phyloP scores from a whole-genome alignment of 2,113 vertebrate species.

The Gymnorhina tibicen region DNA sequence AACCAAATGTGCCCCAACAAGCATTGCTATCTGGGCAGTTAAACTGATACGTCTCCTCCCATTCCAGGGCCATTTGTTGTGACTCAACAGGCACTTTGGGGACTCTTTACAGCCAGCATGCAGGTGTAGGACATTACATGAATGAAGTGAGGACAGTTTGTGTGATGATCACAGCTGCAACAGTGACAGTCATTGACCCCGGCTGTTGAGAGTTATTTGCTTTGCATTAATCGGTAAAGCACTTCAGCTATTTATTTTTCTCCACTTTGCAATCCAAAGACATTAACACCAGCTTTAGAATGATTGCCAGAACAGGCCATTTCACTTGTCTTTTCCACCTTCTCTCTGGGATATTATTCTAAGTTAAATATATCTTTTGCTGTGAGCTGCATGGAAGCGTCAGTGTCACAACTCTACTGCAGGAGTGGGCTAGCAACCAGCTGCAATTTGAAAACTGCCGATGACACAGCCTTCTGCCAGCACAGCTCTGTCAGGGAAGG shows the following conservation, averaged over 20 bases:
- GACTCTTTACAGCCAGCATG: neutral
- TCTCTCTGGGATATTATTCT: neutral
- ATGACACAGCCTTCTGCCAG: neutral
- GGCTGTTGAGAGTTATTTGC: slow-evolving; percentile 33
- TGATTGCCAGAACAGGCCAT: slow-evolving; percentile 7
- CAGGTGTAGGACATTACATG: slow-evolving; percentile 34
- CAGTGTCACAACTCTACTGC: neutral
- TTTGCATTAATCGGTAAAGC: slow-evolving; percentile 38
- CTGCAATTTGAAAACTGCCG: neutral
- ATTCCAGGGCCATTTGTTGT: neutral
- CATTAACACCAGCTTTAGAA: slow-evolving; percentile 18
- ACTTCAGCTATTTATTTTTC: slow-evolving; percentile 53
- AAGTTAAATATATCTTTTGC: slow-evolving; percentile 2
- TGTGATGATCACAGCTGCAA: slow-evolving; percentile 17
- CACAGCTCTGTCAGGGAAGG: neutral
- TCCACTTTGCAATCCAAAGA: slow-evolving; percentile 6
- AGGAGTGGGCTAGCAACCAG: neutral
- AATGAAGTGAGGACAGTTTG: slow-evolving; percentile 40
- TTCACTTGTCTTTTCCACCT: slow-evolving; percentile 35
- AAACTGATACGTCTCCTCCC: neutral
- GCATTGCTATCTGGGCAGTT: neutral
- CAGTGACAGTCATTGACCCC: slow-evolving; percentile 48
- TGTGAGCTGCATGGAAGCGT: neutral
- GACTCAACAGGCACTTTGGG: slow-evolving; percentile 24
- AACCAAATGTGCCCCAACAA: neutral